Conservation (phyloP, 2,797 vertebrate species). For the Furcifer pardalis region DNA sequence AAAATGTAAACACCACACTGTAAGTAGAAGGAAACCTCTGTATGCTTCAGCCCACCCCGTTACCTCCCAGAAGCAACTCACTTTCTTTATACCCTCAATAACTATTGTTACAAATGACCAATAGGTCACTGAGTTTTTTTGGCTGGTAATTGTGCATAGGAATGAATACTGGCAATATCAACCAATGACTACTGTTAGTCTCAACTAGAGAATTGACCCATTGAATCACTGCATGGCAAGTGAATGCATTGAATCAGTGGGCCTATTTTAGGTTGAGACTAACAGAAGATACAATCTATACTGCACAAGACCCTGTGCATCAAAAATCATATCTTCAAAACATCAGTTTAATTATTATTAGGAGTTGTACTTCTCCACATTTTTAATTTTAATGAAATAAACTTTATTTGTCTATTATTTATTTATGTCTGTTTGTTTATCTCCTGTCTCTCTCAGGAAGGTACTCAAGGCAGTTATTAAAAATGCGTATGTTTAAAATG, state of each 20-base stretch:
- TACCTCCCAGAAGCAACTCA: neutral
- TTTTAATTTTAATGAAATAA: neutral
- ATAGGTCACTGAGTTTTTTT: no score
- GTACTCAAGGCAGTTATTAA: no score
- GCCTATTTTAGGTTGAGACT: no score
- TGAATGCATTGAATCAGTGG: no score
- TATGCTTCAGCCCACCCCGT: neutral
- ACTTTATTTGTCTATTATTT: no score
- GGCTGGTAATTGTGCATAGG: neutral
- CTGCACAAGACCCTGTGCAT: neutral
- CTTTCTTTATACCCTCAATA: neutral
- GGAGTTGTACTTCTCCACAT: neutral
- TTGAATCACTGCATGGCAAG: no score
- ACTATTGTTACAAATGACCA: neutral
- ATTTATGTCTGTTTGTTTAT: no score
- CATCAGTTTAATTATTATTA: neutral
- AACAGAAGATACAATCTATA: neutral
- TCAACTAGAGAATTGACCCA: no score
- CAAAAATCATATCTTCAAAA: neutral
- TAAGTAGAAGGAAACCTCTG: neutral
- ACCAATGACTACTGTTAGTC: neutral
- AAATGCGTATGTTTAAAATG: no score
- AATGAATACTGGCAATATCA: neutral
- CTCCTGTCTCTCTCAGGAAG: no score
- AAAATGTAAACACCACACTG: neutral